Evolutionary conservation across 2,113 vertebrate species (phyloP), one percentile per base, ranked within the genome.

Genomic region (Salvelinus alpinus): DNA sequence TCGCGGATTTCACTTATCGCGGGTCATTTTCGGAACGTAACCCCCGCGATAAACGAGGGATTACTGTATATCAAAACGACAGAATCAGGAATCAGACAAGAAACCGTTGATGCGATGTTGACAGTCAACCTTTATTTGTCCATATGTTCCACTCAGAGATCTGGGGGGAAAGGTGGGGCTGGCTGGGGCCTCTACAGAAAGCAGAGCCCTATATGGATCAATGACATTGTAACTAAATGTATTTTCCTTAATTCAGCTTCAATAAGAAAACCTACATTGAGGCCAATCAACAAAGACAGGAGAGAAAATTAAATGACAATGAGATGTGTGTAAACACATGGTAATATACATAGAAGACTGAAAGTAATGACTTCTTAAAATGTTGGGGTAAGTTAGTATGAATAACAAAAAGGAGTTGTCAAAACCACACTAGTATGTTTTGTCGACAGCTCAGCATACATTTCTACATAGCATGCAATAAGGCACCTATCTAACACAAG

Each of bases 401-500:
- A 54, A 44, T 44, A 44, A 44, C 9, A 44, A 38, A 38, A 38
- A 90, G 87, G 69, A 90, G 77, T 88, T 84, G 89, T 87, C 88
- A 86, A 91, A 92, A 86, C 82, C 80, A 51, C 13, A 51, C 48
- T 13, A 51, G 85, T 85, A 78, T 76, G 85, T 87, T 84, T 89
- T 82, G 13, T 29, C 8, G 88, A 93, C 87, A 92, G 88, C 89
- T 92, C 79, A 14, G 92, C 93, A 92, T 92, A 94, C 91, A 93
- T 92, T 89, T 93, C 38, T 44, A 44, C 90, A 92, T 84, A 85
- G 93, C 93, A 94, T 94, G 93, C 93, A 93, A 85, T 94, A 94
- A 94, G 93, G 93, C 93, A 94, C 93, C 93, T 94, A 94, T 86
- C 93, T 94, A 94, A 94, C 90, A 93, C 92, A 92, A 93, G 91